phyloP scores from a whole-genome alignment of 2,797 vertebrate species.

The Etheostoma nigrum region DNA sequence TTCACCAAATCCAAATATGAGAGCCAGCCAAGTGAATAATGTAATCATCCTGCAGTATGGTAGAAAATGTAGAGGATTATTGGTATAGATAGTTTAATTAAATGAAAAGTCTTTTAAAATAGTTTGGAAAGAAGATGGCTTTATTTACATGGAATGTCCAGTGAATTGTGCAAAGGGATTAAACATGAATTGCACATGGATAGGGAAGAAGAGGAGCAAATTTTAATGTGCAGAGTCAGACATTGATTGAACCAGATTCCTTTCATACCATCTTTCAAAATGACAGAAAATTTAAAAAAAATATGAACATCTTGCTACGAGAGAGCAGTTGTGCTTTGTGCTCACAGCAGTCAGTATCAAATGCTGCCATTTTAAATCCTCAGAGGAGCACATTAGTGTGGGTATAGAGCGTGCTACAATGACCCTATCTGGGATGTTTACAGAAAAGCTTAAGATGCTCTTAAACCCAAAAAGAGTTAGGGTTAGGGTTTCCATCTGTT shows the following conservation, averaged over 20 bases:
- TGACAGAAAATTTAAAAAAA: slow-evolving; percentile 52
- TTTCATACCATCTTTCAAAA: slow-evolving; percentile 44
- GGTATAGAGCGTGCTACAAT: not conserved
- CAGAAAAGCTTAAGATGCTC: slow-evolving; percentile 18
- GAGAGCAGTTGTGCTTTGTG: slow-evolving; percentile 35
- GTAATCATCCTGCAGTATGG: slow-evolving; percentile 58
- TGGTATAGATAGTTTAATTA: slow-evolving; percentile 23
- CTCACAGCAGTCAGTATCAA: slow-evolving; percentile 50
- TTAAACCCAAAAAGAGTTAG: not conserved
- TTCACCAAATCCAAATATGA: slow-evolving; percentile 29
- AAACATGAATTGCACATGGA: slow-evolving; percentile 42
- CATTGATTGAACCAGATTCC: slow-evolving; percentile 47
- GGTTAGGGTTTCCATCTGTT: not conserved
- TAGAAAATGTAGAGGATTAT: slow-evolving; percentile 50
- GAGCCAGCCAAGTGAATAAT: slow-evolving; percentile 56
- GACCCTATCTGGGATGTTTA: slow-evolving; percentile 43
- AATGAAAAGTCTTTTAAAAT: slow-evolving; percentile 38
- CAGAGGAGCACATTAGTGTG: slow-evolving; percentile 31
- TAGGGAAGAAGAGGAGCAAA: slow-evolving; percentile 6
- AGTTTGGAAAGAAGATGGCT: slow-evolving; percentile 29
- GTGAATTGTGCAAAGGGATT: slow-evolving; percentile 52
- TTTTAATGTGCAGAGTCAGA: slow-evolving; percentile 46
- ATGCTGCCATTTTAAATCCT: slow-evolving; percentile 45
- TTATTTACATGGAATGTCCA: slow-evolving; percentile 38
- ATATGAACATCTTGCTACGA: slow-evolving; percentile 35